Evolutionary conservation across 2,113 vertebrate genomes (phyloP), one percentile per base, ranked within the genome.

Genomic region (Chinchilla lanigera): DNA sequence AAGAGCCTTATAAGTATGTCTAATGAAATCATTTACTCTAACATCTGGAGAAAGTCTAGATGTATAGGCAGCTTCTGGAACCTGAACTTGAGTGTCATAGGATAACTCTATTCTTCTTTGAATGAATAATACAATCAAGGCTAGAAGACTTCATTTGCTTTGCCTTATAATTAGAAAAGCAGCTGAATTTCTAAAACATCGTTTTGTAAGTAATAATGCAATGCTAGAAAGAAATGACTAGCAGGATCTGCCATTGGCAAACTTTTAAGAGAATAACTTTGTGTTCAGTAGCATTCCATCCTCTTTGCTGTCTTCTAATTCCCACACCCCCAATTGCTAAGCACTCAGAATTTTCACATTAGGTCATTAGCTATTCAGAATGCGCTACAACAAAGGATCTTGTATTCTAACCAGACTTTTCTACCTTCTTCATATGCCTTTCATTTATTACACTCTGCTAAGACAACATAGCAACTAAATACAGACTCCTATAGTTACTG

Each of bases 181-280:
- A 91, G 16, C 14, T 94, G n/a, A 82, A 83, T 83, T 95, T 93
- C 58, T 30, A 80, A 86, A 96, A 73, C 12, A 6, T 69, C n/a
- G 61, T 33, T 60, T 78, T 84, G 56, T 82, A 93, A 85, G 41
- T 19, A 47, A 94, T 38, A 73, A 4, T 35, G 4, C 10, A 65
- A 12, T 80, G 88, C 52, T 35, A 80, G 61, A 14, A 90, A 95
- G 65, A 73, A 90, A 88, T 88, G 24, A 90, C 38, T 65, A 58
- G 28, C 14, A 89, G 16, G 44, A 71, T 77, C 41, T 81, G 56
- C 24, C 52, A 30, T 47, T 93, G n/a, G 50, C 35, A 93, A 73
- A 88, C 2, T 22, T 75, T 33, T 28, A 85, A 56, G 11, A 41
- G 75, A 92, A 80, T 14, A 89, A 20, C 7, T 81, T 88, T 81